These are phyloP conservation scores for Cebidichthys violaceus DNA, from an alignment of 2,113 vertebrate genomes.

Conservation along the genomic window DNA sequence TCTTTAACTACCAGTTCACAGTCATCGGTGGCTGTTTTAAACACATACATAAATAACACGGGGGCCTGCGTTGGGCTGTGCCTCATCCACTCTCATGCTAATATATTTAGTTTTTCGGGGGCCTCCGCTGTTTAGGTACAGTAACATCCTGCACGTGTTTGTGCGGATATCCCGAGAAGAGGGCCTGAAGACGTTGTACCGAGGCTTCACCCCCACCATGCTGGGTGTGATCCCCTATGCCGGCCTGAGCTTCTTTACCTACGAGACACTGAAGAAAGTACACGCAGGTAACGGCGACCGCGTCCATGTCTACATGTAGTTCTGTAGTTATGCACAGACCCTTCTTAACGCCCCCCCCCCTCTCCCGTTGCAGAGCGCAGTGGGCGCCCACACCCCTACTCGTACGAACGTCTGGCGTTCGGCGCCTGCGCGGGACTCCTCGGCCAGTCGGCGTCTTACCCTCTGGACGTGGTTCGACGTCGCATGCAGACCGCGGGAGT, in stretches of 20 bases:
- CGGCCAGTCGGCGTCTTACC: constrained; percentile 95
- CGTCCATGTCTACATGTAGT: background rate
- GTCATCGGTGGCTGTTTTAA: background rate
- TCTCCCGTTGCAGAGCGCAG: constrained; percentile 85
- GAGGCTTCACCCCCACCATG: constrained; percentile 93
- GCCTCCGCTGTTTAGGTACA: constrained; percentile 87
- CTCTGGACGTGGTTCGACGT: constrained; percentile 95
- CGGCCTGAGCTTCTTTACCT: constrained; percentile 97
- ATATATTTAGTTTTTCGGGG: background rate
- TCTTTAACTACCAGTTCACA: background rate
- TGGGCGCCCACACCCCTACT: constrained; percentile 87
- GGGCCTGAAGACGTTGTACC: constrained; percentile 91
- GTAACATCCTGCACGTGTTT: constrained; percentile 96
- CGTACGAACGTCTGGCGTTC: constrained; percentile 90
- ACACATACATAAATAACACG: background rate
- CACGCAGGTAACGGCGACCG: constrained; percentile 87
- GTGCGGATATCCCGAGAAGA: constrained; percentile 95
- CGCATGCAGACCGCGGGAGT: constrained; percentile 98
- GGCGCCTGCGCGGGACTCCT: constrained; percentile 95
- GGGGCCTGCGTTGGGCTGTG: background rate
- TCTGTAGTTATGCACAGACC: background rate
- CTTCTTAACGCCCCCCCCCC: background rate
- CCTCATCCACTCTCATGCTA: background rate
- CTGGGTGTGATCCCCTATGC: constrained; percentile 95
- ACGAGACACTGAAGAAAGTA: constrained; percentile 93